Evolutionary conservation across 1,140 invertebrate species (phyloP), one percentile per base, ranked within the genome.

Genomic region (Heterodera schachtii): DNA sequence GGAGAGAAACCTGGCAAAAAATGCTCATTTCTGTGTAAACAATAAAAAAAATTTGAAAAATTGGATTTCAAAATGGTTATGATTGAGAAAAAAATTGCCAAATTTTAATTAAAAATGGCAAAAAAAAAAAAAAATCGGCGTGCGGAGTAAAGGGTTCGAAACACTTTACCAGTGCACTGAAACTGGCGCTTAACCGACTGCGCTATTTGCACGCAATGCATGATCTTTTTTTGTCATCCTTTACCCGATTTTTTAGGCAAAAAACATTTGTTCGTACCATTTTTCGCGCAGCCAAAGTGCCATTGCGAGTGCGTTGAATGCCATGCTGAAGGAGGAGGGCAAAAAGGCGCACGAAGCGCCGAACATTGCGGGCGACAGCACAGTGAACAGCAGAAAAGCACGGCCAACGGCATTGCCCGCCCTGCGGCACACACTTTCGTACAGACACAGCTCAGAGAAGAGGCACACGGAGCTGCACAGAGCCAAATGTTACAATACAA

Each of bases 241-340:
- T n/a, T n/a, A n/a, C n/a, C n/a, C n/a, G n/a, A n/a, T n/a, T n/a
- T n/a, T n/a, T n/a, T n/a, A n/a, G n/a, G n/a, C n/a, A 31, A 31
- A 31, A 31, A 31, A 31, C 31, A 31, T 31, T 9, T 2, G 82
- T 69, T 13, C 2, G 41, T 1, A 89, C 83, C 83, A 87, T 49
- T 80, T 41, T 73, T 89, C 81, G 19, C 77, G 76, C 8, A 90
- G 78, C 79, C 84, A 95, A 16, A 94, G 91, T 2, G 95, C 95
- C 19, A 94, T 94, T 13, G 94, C 91, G 90, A 96, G 93, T 81
- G 98, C 93, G 73, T 96, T 95, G 66, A 96, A 86, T 85, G 93
- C 94, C 93, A 96, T 95, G 71, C 95, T 95, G 92, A 98, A 99
- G 7, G 94, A 94, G 2, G 95, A 97, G 0, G 97, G 97, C 57